Evolutionary conservation across 2,113 vertebrate species (phyloP).

Genomic region (Spea bombifrons): DNA sequence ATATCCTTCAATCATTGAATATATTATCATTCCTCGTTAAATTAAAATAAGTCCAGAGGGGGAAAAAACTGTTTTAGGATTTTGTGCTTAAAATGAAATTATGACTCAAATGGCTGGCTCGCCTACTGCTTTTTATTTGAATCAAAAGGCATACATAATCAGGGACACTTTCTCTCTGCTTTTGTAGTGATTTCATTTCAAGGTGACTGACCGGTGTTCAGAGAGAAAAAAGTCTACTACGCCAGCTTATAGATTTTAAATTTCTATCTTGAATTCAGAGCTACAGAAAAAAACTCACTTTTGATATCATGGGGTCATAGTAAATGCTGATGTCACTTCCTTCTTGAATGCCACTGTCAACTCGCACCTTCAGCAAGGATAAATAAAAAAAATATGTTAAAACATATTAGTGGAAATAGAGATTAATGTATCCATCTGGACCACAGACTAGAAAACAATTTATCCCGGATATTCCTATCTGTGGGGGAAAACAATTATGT

Average conservation of each 20-base stretch:
- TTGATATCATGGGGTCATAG: slow-evolving; percentile 99
- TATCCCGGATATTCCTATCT: too few species aligned
- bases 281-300: slow-evolving; percentile 73
- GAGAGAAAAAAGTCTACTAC: slow-evolving; percentile 13
- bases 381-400: neutral
- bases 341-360: slow-evolving; percentile 94
- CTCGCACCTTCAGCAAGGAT: slow-evolving; percentile 77
- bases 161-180: neutral
- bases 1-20: slow-evolving; percentile 21
- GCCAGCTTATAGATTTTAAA: neutral
- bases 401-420: too few species aligned
- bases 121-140: slow-evolving; percentile 26
- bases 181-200: slow-evolving; percentile 41
- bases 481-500: too few species aligned
- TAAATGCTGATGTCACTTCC: slow-evolving; percentile 99
- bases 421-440: too few species aligned
- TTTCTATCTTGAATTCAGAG: slow-evolving; percentile 11
- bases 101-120: slow-evolving; percentile 19
- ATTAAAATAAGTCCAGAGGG: neutral
- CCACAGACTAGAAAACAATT: too few species aligned
- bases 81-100: slow-evolving; percentile 25
- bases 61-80: neutral
- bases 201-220: slow-evolving; percentile 38
- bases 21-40: slow-evolving; percentile 33
- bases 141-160: slow-evolving; percentile 47